Base-by-base conservation (phyloP, 2,113 vertebrate genomes). In the Romanogobio albipinnatus region DNA sequence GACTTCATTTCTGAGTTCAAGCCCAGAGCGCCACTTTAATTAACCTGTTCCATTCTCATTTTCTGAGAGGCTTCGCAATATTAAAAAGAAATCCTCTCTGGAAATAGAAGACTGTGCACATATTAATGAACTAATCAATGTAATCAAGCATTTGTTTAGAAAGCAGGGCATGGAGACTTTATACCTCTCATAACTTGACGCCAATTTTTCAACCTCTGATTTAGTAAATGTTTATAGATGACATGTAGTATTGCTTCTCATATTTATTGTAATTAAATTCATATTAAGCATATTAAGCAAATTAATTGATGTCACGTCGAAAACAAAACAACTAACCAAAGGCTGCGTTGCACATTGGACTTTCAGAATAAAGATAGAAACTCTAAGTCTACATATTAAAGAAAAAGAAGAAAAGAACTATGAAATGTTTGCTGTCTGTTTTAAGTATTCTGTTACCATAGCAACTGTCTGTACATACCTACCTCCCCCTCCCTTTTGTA, bases 21-120 rank as follows among this genome's bases (percentile, higher is more conserved):
- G 53, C 84, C 76, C 76, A 85, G 56, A 47, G 62, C 56, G 3
- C 59, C 53, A 68, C 36, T 61, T 80, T 85, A 85, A 80, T 85
- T 85, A 85, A 71, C 64, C 76, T 85, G 53, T 85, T 81, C 19
- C 51, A 15, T 62, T 47, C 66, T 80, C 76, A 73, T 71, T 49
- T 85, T 79, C 76, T n/a, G 4, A 36, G 39, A 73, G 62, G 15
- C 53, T 19, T 59, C 33, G 39, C 10, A 24, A 33, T 22, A 70
- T 51, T 81, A 59, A 62, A 59, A 80, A 49, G 2, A 59, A 49
- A 29, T 29, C 29, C 66, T 81, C 43, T 81, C 33, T 71, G 39
- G 49, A 81, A 73, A 80, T n/a, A 47, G 36, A 53, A 68, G 33
- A 33, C 66, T 78, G 33, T 56, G 62, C 49, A 78, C 49, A 43